A percentile compares a stretch with the other conserved stretches of the same genome.
phyloP scores from a whole-genome alignment of 2,797 vertebrate species.

The Melanotaenia trifasciata region DNA sequence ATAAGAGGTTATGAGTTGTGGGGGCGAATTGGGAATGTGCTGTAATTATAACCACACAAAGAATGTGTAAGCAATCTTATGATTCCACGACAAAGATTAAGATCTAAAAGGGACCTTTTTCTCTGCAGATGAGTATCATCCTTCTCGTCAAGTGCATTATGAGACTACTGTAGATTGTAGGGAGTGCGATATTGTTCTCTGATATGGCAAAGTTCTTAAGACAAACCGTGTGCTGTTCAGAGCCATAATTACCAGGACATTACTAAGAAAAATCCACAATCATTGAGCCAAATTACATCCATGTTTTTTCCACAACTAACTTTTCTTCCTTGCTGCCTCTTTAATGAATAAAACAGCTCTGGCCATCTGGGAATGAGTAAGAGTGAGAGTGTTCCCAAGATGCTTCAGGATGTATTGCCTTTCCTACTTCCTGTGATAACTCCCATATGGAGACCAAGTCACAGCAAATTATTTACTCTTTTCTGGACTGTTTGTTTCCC shows the following conservation, averaged over 20 bases:
- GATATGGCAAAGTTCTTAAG: constrained; percentile 51
- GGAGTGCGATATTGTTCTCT: constrained; percentile 13
- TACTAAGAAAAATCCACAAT: constrained; percentile 74
- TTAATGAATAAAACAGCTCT: constrained; percentile 79
- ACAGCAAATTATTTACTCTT: constrained; percentile 54
- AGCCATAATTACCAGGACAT: constrained; percentile 73
- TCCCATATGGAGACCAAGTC: constrained; percentile 68
- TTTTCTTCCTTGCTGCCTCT: constrained; percentile 43
- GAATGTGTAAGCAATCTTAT: constrained; percentile 83
- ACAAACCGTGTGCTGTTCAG: constrained; percentile 58
- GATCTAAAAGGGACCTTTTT: constrained; percentile 67
- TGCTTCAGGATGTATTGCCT: constrained; percentile 72
- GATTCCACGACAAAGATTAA: constrained; percentile 62
- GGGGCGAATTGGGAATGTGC: constrained; percentile 74
- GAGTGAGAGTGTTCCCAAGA: constrained; percentile 69
- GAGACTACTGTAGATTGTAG: constrained; percentile 59
- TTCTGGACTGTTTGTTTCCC: constrained; percentile 54
- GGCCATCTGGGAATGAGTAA: constrained; percentile 82
- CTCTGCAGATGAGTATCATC: constrained; percentile 46
- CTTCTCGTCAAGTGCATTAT: constrained; percentile 51
- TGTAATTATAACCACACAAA: constrained; percentile 82
- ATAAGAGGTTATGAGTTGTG: constrained; percentile 86
- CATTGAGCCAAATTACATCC: constrained; percentile 74
- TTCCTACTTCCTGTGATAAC: constrained; percentile 71
- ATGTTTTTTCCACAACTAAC: constrained; percentile 74